Evolutionary conservation across 2,888 invertebrate species (phyloP), one percentile per base, ranked within the genome.

Genomic region (Drosophila mettleri): DNA sequence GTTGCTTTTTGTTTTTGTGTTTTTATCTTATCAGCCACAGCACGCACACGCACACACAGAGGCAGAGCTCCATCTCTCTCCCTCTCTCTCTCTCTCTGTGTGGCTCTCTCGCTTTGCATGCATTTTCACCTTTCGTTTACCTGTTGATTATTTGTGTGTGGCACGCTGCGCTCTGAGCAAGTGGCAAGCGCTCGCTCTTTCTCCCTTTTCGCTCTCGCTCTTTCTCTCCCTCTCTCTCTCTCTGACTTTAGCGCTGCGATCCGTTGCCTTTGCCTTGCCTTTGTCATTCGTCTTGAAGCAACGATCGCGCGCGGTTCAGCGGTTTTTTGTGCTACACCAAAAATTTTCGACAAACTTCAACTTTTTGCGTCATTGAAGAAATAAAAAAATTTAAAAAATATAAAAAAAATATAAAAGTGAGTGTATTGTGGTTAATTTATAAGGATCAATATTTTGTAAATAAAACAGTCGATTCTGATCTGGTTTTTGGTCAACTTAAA

Each of bases 221-320:
- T 34, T n/a, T 34, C 41, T 45, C 31, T 27, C 41, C 31, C 12
- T 38, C 29, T 59, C 52, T 54, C 41, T 52, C 68, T 75, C 62
- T 69, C 86, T 60, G 74, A 85, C 74, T 86, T 77, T 60, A 69
- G 46, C 51, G 69, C 52, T 29, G 29, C 64, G 76, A 74, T 74
- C 63, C 70, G 69, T 62, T 49, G 65, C 70, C 81, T 65, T 72
- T 45, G 74, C 61, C 74, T 62, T 39, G 59, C 71, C 33, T 61
- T 55, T 52, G 34, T 51, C 83, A 88, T 87, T 89, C 87, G 87
- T 78, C 79, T 78, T 70, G 78, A 87, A 83, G 84, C 86, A 81
- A 78, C 83, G 86, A 86, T 78, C 89, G 90, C 80, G 89, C 64
- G 70, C 89, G 83, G 88, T 82, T 74, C 45, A 41, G 54, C 49